Evolutionary conservation across 2,113 vertebrate species (phyloP), one percentile per base, ranked within the genome.

Genomic region (Marcusenius ussheri): DNA sequence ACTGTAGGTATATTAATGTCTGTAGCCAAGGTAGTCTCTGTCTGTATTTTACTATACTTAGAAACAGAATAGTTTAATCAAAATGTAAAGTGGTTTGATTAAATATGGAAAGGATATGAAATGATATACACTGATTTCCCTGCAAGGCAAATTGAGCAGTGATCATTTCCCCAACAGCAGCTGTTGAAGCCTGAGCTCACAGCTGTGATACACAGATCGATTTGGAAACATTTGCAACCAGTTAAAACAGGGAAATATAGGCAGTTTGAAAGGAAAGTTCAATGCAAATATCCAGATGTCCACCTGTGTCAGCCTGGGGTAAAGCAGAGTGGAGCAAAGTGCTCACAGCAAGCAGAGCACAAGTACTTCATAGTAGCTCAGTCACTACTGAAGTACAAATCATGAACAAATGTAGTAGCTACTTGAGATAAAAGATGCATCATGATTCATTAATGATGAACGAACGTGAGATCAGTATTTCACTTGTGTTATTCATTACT

Each of bases 71-170:
- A 80, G 74, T 39, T 80, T 80, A 42, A 35, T 19, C 15, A 8
- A 35, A 27, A 39, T 80, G 74, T 42, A 39, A 6, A 39, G 31
- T 66, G 39, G 17, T n/a, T 88, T 42, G 62, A 31, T 51, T 46
- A 51, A 62, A 42, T 3, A 62, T 45, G 39, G 35, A n/a, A 83
- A 24, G 24, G 21, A 83, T 35, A 42, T 42, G 13, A 13, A 39
- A 80, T 19, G 35, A 42, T 80, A 8, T 42, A 27, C 89, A 84
- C 50, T 62, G 77, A 85, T 89, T 89, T 89, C 21, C 89, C 84
- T 84, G n/a, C 6, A 8, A 89, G 83, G 80, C 77, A 89, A 89
- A 89, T 85, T 47, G 51, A 21, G 47, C 49, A 47, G 49, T 31
- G 50, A 62, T 58, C 9, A n/a, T 15, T 21, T 85, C 42, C 56